A percentile compares a stretch with the other conserved stretches of the same genome.
Evolutionary conservation across 2,888 invertebrate genomes (phyloP).

Genomic region (Oithona nana): DNA sequence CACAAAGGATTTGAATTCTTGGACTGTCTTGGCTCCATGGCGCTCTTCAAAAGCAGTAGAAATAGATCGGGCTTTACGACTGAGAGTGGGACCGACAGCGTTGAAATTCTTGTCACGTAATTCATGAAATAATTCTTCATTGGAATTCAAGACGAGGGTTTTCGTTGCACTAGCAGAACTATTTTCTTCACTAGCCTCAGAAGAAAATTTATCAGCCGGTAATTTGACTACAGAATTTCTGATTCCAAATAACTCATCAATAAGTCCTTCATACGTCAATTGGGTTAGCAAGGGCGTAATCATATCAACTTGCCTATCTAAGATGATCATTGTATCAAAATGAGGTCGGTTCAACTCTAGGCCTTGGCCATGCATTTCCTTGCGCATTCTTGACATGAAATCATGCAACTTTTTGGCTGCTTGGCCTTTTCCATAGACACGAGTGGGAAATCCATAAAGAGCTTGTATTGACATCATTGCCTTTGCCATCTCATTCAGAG

Average conservation of each 20-base stretch:
- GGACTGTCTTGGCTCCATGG: constrained; percentile 60
- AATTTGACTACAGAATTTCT: constrained; percentile 57
- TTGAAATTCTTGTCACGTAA: constrained; percentile 82
- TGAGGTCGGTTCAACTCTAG: constrained; percentile 26
- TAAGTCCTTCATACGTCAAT: constrained; percentile 62
- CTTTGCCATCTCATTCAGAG: constrained; percentile 66
- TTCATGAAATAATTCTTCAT: constrained; percentile 69
- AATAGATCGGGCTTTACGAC: constrained; percentile 66
- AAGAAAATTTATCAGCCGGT: constrained; percentile 62
- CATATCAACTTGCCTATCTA: constrained; percentile 79
- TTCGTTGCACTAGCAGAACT: constrained; percentile 31
- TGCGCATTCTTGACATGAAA: constrained; percentile 49
- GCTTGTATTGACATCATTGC: constrained; percentile 67
- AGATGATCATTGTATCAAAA: constrained; percentile 69
- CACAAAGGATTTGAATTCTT: constrained; percentile 83
- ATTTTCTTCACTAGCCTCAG: constrained; percentile 38
- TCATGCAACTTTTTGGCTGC: constrained; percentile 77
- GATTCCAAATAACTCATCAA: constrained; percentile 84
- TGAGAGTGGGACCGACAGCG: constrained; percentile 63
- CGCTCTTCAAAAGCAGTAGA: constrained; percentile 66
- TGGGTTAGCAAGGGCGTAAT: constrained; percentile 82
- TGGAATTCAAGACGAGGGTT: constrained; percentile 63
- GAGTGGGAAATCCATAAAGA: constrained; percentile 69
- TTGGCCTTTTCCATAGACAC: constrained; percentile 70
- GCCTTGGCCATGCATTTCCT: constrained; percentile 37